phyloP scores from a whole-genome alignment of 2,888 invertebrate genomes.

The Choristoneura rosaceana region DNA sequence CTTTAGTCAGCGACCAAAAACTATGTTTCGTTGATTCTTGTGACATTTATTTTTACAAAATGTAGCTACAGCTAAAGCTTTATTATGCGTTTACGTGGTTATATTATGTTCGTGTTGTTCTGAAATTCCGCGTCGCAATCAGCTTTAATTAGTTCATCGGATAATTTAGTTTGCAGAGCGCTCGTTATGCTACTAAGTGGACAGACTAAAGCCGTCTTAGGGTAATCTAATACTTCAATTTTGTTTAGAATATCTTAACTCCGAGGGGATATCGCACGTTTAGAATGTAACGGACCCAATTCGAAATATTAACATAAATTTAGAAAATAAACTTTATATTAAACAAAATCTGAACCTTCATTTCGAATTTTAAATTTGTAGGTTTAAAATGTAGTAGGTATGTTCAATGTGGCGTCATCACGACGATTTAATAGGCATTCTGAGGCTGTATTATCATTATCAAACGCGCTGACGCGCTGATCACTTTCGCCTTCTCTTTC shows the following conservation, averaged over 20 bases:
- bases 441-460: no score
- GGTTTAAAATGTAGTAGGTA: not conserved
- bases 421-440: no score
- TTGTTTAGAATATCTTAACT: not conserved
- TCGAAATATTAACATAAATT: no score
- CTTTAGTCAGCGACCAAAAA: not conserved
- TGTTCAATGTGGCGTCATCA: not conserved
- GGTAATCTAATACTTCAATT: constrained; percentile 67
- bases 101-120: not conserved
- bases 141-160: constrained; percentile 67
- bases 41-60: not conserved
- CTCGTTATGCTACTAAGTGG: constrained; percentile 73
- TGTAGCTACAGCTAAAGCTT: no score
- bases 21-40: not conserved
- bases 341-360: no score
- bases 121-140: constrained; percentile 5
- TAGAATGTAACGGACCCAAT: no score
- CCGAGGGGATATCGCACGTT: not conserved
- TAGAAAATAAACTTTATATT: no score
- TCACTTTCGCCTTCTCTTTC: no score
- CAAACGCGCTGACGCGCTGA: no score
- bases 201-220: constrained; percentile 67
- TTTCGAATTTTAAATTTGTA: no score
- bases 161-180: constrained; percentile 74
- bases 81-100: not conserved